phyloP scores from a whole-genome alignment of 2,888 invertebrate species.

The Trissolcus japonicus region DNA sequence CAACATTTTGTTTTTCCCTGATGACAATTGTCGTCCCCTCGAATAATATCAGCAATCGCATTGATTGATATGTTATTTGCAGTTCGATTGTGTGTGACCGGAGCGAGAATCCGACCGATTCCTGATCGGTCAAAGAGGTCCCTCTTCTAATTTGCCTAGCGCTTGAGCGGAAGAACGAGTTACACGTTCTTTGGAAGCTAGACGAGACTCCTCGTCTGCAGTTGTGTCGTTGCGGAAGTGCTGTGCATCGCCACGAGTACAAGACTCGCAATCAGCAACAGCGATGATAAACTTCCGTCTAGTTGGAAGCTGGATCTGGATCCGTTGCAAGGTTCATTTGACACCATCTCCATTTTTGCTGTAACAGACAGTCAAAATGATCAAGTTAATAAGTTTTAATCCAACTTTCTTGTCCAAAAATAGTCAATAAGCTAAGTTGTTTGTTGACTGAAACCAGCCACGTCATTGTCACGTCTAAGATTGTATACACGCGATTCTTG shows the following conservation, averaged over 20 bases:
- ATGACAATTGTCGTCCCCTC: slow-evolving; percentile 23
- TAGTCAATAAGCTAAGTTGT: too few species aligned
- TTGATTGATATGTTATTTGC: slow-evolving; percentile 60
- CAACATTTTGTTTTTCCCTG: slow-evolving; percentile 3
- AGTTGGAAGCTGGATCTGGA: slow-evolving; percentile 54
- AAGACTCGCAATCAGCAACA: slow-evolving; percentile 64
- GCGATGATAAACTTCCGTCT: slow-evolving; percentile 58
- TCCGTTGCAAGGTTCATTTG: slow-evolving; percentile 72
- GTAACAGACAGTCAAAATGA: slow-evolving; percentile 59
- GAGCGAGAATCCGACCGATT: slow-evolving; percentile 50
- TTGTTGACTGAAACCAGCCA: too few species aligned
- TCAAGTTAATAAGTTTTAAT: too few species aligned
- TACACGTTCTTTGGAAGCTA: slow-evolving; percentile 64
- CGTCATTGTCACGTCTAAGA: too few species aligned
- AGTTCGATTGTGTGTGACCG: slow-evolving; percentile 54
- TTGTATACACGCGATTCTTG: too few species aligned
- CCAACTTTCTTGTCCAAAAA: too few species aligned
- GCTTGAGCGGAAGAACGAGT: slow-evolving; percentile 57
- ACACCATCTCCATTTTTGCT: slow-evolving; percentile 71
- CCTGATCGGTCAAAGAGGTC: slow-evolving; percentile 39
- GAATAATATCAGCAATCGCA: slow-evolving; percentile 38
- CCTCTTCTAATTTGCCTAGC: slow-evolving; percentile 49
- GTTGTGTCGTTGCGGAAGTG: slow-evolving; percentile 53
- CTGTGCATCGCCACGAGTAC: slow-evolving; percentile 54
- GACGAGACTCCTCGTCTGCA: slow-evolving; percentile 64